Conservation (phyloP, 2,113 vertebrate genomes). For the Noctilio leporinus region DNA sequence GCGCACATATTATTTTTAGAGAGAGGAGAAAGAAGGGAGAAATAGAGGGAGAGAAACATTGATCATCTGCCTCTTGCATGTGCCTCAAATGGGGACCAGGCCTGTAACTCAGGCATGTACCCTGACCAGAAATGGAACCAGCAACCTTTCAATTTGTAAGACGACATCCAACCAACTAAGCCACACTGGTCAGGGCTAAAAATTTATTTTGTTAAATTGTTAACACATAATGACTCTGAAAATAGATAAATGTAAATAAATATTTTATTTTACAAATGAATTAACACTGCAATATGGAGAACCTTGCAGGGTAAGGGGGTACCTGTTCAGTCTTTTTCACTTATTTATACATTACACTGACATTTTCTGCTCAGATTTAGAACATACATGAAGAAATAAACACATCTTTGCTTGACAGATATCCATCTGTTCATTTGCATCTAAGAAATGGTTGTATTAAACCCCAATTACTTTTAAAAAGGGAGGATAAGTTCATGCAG, state of each 20-base stretch:
- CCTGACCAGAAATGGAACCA: too few species aligned
- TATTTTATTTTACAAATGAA: slow-evolving; percentile 41
- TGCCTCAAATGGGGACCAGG: too few species aligned
- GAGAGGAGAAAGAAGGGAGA: too few species aligned
- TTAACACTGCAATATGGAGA: slow-evolving; percentile 19
- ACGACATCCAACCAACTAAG: too few species aligned
- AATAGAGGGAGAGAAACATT: too few species aligned
- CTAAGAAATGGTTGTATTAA: slow-evolving; percentile 58
- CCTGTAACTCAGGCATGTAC: too few species aligned
- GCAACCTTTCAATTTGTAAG: too few species aligned
- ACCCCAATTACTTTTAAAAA: neutral
- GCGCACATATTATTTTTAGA: too few species aligned
- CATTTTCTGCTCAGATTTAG: slow-evolving; percentile 38
- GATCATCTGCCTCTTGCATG: too few species aligned
- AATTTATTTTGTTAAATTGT: neutral
- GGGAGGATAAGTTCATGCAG: neutral
- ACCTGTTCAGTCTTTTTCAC: slow-evolving; percentile 49
- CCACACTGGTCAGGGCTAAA: neutral
- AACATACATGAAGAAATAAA: slow-evolving; percentile 61
- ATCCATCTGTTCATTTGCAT: slow-evolving; percentile 69
- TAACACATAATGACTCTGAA: slow-evolving; percentile 46
- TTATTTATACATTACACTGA: slow-evolving; percentile 45
- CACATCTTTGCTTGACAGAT: slow-evolving; percentile 46
- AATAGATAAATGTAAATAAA: slow-evolving; percentile 37
- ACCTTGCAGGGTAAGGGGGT: neutral